A percentile compares a stretch with the other conserved stretches of the same genome.
phyloP scores from a whole-genome alignment of 53 echinoderm and acorn worm species.

The Echinometra lucunter region DNA sequence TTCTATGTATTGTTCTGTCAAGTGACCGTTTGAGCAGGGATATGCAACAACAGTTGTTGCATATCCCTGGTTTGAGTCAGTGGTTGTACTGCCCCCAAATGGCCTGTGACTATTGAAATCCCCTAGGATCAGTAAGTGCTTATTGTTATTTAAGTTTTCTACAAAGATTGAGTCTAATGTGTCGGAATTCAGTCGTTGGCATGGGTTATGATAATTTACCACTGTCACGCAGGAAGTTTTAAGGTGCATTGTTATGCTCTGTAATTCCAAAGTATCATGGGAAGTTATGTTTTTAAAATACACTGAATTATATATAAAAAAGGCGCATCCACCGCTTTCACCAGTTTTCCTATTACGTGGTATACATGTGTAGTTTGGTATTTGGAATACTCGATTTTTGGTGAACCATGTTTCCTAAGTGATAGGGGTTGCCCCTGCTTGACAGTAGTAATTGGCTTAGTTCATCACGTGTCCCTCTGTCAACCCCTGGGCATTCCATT shows the following conservation, averaged over 20 bases:
- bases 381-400: neutral
- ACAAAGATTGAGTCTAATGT: neutral
- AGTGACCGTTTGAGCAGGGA: neutral
- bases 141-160: neutral
- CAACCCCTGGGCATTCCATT: too few species aligned
- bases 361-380: neutral
- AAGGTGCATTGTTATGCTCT: neutral
- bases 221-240: neutral
- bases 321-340: neutral
- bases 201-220: neutral
- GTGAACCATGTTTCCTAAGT: too few species aligned
- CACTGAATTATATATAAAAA: neutral
- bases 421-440: too few species aligned
- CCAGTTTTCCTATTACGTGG: neutral
- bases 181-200: neutral
- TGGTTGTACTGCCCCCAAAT: neutral
- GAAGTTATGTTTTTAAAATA: neutral
- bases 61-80: too few species aligned
- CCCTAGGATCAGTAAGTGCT: neutral
- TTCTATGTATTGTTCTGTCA: neutral
- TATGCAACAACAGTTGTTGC: too few species aligned
- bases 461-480: too few species aligned
- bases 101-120: neutral
- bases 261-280: neutral
- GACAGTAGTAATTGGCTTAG: too few species aligned